Evolutionary conservation across 2,113 vertebrate species (phyloP), one percentile per base, ranked within the genome.

Genomic region (Lathamus discolor): DNA sequence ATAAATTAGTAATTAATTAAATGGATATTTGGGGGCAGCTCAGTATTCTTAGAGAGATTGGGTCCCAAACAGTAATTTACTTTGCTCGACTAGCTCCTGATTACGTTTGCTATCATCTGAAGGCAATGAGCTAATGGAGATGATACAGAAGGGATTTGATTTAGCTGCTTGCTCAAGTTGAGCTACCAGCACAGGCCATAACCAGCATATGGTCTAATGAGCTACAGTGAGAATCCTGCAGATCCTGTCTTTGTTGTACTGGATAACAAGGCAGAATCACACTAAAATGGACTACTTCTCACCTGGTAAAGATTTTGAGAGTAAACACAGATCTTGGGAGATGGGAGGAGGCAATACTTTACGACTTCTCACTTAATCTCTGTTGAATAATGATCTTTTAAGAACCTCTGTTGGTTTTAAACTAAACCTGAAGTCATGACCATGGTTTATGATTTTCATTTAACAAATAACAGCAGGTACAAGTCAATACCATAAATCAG

Each of bases 181-280:
- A 93, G 92, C 92, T 93, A 72, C 93, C 90, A 80, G 90, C 66
- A 73, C 61, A 93, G 33, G 24, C 89, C 87, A 51, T 29, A 80
- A 77, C 59, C 87, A 92, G 76, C 86, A 92, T 88, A 95, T 95
- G 96, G 9, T 70, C 90, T 97, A 95, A 97, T 64, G 91, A 96
- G 93, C 67, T 88, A 69, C 95, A 80, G 91, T 6, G 77, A 89
- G 94, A 92, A 69, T 92, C 92, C 88, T 2, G 59, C 43, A 37
- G 31, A 57, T 83, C 69, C 63, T 49, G 75, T 77, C 80, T 57
- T 95, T 81, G 80, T 43, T 83, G 69, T 28, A 1, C 52, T 28
- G 77, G 74, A 28, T 96, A 97, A 96, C 90, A 62, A 96, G 95
- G 77, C 70, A 46, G 73, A 85, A 84, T 67, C 51, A 33, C 43